These are phyloP conservation scores for Odontophorus gujanensis DNA, from an alignment of 2,113 vertebrate genomes.

Conservation along the genomic window DNA sequence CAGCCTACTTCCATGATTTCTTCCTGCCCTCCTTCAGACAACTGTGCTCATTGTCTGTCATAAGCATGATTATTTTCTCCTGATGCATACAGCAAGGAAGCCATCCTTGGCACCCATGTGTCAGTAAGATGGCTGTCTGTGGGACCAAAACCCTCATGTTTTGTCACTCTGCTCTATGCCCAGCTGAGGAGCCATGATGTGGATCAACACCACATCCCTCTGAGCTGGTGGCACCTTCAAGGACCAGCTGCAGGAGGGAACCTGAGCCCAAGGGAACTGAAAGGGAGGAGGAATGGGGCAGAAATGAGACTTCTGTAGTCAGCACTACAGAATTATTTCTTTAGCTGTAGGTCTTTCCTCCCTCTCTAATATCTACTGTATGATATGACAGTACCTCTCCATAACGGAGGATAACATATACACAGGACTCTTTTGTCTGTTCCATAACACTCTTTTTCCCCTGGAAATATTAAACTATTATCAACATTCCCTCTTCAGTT, in stretches of 20 bases:
- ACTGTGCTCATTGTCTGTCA: too few relatives aligned
- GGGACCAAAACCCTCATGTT: not conserved
- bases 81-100: too few relatives aligned
- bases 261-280: not conserved
- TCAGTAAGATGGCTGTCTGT: not conserved
- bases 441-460: not conserved
- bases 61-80: too few relatives aligned
- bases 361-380: not conserved
- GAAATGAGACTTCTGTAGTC: not conserved
- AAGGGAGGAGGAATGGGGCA: not conserved
- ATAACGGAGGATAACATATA: not conserved
- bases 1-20: too few relatives aligned
- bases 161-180: not conserved
- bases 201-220: not conserved
- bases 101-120: not conserved
- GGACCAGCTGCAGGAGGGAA: accelerated
- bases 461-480: not conserved
- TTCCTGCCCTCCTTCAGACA: too few relatives aligned
- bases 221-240: not conserved
- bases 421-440: not conserved
- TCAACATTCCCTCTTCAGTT: not conserved
- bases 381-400: not conserved
- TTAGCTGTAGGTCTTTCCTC: not conserved
- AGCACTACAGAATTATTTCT: not conserved
- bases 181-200: accelerated